Evolutionary conservation across 2,888 invertebrate species (phyloP), one percentile per base, ranked within the genome.

Genomic region (Caenorhabditis zanzibari): DNA sequence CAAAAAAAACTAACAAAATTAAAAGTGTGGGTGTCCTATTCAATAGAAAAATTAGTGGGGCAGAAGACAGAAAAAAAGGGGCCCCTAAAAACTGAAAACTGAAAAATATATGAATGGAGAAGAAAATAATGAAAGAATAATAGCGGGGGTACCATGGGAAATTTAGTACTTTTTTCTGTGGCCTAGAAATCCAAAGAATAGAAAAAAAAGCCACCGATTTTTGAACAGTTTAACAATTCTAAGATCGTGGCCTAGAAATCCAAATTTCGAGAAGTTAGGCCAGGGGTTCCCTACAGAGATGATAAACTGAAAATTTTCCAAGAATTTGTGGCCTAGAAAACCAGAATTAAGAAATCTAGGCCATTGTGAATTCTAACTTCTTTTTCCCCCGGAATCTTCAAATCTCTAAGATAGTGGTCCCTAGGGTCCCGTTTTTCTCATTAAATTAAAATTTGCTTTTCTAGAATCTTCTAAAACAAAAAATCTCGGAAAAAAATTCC

Each of bases 381-480:
- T 19, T 19, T 19, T 47, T 19, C 5, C 10, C 19, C 7, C 19
- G 7, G 19, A 19, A 44, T 47, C 19, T 47, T 5, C 7, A 12
- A 10, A 10, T 12, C 10, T 19, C 47, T n/a, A 19, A 4, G 19
- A 47, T 19, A n/a, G n/a, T n/a, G n/a, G n/a, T 19, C 19, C 47
- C 47, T 19, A n/a, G 47, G 19, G 47, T 19, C 7, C 19, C 47
- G 4, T 19, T 58, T 28, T 28, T 56, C 56, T 73, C 52, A 10
- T 5, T 24, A 7, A 44, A 44, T 16, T 44, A 16, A 44, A 44
- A 44, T 9, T 10, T 5, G 19, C n/a, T 5, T 19, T 47, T 47
- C 19, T 24, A 14, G 7, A 26, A 54, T 2, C 19, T 26, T 26
- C 54, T 54, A 28, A 49, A 68, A 58, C 79, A 63, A 66, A 28